These are phyloP conservation scores for Glossosoma conforme DNA, from an alignment of 1,140 invertebrate species.

Conservation along the genomic window DNA sequence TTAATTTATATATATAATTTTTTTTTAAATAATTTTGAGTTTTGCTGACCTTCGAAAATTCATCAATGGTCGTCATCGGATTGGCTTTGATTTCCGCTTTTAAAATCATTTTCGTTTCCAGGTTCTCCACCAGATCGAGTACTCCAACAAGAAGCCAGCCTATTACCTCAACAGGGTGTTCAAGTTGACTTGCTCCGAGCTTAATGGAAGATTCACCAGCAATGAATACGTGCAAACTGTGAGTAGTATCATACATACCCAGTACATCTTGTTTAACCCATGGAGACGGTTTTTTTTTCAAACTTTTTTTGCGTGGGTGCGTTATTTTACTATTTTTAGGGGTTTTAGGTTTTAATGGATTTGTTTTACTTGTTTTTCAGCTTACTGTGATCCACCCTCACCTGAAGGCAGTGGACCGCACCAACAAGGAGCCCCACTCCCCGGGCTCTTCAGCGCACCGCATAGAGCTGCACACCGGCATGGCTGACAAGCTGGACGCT, in stretches of 20 bases:
- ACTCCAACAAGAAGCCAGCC: constrained; percentile 89
- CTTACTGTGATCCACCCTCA: constrained; percentile 76
- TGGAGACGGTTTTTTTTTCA: too few species aligned
- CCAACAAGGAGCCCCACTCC: constrained; percentile 13
- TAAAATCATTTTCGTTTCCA: constrained; percentile 36
- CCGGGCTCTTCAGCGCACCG: constrained; percentile 34
- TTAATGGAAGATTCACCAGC: constrained; percentile 87
- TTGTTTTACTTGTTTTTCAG: constrained; percentile 40
- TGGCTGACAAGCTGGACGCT: constrained; percentile 46
- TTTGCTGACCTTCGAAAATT: too few species aligned
- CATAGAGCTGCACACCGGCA: constrained; percentile 39
- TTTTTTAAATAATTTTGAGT: too few species aligned
- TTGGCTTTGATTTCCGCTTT: too few species aligned
- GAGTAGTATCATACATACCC: too few species aligned
- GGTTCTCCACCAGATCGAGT: constrained; percentile 82
- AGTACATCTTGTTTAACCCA: too few species aligned
- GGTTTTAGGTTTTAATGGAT: too few species aligned
- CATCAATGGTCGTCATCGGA: too few species aligned
- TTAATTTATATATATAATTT: too few species aligned
- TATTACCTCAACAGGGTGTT: constrained; percentile 93
- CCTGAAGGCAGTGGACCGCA: constrained; percentile 37
- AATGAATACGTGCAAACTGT: constrained; percentile 93
- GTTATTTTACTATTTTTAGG: constrained; percentile 16
- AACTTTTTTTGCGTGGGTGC: too few species aligned
- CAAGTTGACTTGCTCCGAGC: constrained; percentile 88